Base-by-base conservation (phyloP, 2,797 vertebrate species). In the Scyliorhinus canicula region DNA sequence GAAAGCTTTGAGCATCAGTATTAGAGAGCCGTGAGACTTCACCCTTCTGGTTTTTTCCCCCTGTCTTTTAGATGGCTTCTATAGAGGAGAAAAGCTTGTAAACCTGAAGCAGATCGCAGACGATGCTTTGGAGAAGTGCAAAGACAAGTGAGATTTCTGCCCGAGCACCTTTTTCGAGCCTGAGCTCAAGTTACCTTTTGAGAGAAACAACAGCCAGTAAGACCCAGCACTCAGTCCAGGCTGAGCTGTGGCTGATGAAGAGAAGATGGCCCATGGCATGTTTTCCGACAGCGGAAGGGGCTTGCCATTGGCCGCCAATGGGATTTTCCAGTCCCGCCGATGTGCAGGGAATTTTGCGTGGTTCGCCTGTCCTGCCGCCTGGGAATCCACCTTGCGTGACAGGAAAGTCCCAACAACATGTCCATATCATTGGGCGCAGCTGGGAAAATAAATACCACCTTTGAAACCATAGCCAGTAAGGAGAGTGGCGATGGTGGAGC, bases 21-120 rank as follows among this genome's bases (percentile, higher is more conserved):
- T 52, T 71, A 65, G 93, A 69, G 52, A 67, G 60, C 40, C 21
- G 21, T 40, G 57, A 44, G 9, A 4, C 55, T 93, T 40, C 35
- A 44, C 90, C 40, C 24, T 71, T 69, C 40, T 47, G 2, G 31
- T 47, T 86, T 86, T 47, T 31, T 69, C n/a, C n/a, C n/a, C n/a
- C 67, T 94, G 67, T 50, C 47, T 50, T 67, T 95, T 96, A 98
- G 98, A 98, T 95, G 97, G 97, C 90, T 97, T 98, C 96, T 97
- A 97, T 96, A 96, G 98, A 96, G 98, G 98, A 86, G 97, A 98
- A 95, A 98, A 98, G 96, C 96, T 98, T 95, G 98, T 98, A 96
- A 97, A 97, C 96, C 96, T 98, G 96, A 98, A 98, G 95, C 97
- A 97, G 96, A 97, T 98, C 95, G 96, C 96, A 0, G 97, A 97